Base-by-base conservation (phyloP, 2,113 vertebrate genomes). In the Gobio gobio region DNA sequence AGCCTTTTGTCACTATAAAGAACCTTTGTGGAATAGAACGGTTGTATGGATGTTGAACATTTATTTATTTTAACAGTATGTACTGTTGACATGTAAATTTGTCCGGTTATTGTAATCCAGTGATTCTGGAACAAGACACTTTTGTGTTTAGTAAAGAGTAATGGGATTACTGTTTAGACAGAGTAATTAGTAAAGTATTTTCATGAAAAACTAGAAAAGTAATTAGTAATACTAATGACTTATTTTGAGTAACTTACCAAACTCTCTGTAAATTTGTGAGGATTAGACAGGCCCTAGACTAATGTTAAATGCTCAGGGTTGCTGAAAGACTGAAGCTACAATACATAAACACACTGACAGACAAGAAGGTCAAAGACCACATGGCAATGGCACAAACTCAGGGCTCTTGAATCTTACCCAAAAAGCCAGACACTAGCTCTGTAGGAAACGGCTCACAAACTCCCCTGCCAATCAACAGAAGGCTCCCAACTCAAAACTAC, bases 401-500 rank as follows among this genome's bases (percentile, higher is more conserved):
- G 29, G 16, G 56, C 70, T 68, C 22, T 77, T 85, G 75, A 64
- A 54, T 49, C 40, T 40, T 45, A 22, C 74, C 82, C 78, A 78
- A 83, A 86, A 68, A 83, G 77, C 77, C 80, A 84, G 81, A 79
- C 86, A 64, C 59, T 43, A 61, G 13, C 86, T 61, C 84, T 1
- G 49, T 24, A 74, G 79, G 61, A 80, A 56, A 87, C 45, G 68
- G 54, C 85, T 87, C 56, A 22, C 51, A 75, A 18, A 43, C 78
- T 77, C 56, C 51, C 76, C 45, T 59, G 59, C 66, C 54, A 77
- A 86, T 73, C 51, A 79, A 66, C 76, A 79, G 75, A 86, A 26
- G 76, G 78, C 61, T 77, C 24, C 47, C 20, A 29, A 22, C 54
- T 45, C 40, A 47, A 59, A 51, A 36, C 3, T 81, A 81, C 78